Evolutionary conservation across 2,797 vertebrate genomes (phyloP), one percentile per base, ranked within the genome.

Genomic region (Chelonia mydas): DNA sequence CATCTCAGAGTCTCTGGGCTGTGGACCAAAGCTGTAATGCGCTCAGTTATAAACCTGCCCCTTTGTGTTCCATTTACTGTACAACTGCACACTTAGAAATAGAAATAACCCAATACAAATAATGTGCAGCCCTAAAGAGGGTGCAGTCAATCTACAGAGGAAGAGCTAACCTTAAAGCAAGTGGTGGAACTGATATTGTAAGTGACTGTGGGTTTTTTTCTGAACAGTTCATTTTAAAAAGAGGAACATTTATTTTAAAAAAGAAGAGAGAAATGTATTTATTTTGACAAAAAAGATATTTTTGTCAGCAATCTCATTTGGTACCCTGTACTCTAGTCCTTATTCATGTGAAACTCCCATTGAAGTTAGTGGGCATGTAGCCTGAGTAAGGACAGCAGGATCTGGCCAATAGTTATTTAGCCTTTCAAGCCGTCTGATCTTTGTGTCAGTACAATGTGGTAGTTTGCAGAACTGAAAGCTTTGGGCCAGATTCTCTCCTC

Each of bases 51-150:
- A 92, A 92, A 92, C 89, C 95, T 94, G 81, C 92, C 97, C 95
- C 96, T 98, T 98, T 98, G 96, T 98, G 96, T 93, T 96, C 86
- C 94, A 82, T 95, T 98, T 97, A 92, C 93, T 89, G 88, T 93
- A 92, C 90, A 93, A 95, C 93, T 95, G 91, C 92, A 96, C 87
- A 37, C 95, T 97, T 95, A 94, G 96, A 97, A 97, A 94, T 91
- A 84, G 83, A 97, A 97, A 97, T 97, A 96, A 97, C 87, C 93
- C 97, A 93, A 94, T 90, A 87, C 88, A 90, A 96, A 97, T 96
- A 90, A 88, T 31, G 83, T 77, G 91, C 86, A 83, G 55, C 68
- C 81, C 83, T 97, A 96, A 96, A 94, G 94, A 95, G 27, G 84
- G 55, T 90, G 89, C 78, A 88, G 76, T 50, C 74, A 68, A 12